Conservation (phyloP, 2,888 invertebrate genomes). For the Macaria liturata region DNA sequence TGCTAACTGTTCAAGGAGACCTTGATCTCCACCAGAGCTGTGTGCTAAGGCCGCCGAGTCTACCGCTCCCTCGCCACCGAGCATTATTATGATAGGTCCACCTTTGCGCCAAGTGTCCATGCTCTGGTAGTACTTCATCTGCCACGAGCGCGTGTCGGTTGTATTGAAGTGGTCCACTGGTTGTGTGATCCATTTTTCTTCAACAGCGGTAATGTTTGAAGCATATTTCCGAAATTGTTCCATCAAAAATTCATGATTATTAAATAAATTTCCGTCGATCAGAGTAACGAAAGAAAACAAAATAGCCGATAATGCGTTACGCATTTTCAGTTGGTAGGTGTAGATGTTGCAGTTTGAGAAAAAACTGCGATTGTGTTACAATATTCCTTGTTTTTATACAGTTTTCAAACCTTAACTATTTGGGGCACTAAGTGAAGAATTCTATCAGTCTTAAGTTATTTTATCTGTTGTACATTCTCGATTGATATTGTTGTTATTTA, state of each 20-base stretch:
- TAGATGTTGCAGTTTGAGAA: too few relatives aligned
- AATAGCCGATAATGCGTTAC: too few relatives aligned
- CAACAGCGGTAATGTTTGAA: not conserved
- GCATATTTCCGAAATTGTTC: not conserved
- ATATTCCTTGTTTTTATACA: too few relatives aligned
- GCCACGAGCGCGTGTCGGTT: not conserved
- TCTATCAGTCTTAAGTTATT: too few relatives aligned
- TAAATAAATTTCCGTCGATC: not conserved
- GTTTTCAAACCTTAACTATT: too few relatives aligned
- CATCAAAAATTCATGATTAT: not conserved
- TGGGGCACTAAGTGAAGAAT: too few relatives aligned
- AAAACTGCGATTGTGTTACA: too few relatives aligned
- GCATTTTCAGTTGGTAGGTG: too few relatives aligned
- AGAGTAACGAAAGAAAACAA: too few relatives aligned
- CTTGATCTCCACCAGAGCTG: not conserved
- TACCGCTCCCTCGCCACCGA: not conserved
- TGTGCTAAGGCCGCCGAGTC: not conserved
- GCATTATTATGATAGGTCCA: not conserved
- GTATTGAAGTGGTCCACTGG: constrained; percentile 1
- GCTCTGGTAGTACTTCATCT: constrained; percentile 1
- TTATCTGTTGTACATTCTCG: too few relatives aligned
- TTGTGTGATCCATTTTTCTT: constrained; percentile 1
- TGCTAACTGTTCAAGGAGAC: not conserved
- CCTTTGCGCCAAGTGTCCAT: not conserved
- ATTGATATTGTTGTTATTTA: too few relatives aligned